These are phyloP conservation scores for Amphimedon queenslandica DNA, from an alignment of 37 sponge, comb jelly and placozoan genomes.

Conservation along the genomic window DNA sequence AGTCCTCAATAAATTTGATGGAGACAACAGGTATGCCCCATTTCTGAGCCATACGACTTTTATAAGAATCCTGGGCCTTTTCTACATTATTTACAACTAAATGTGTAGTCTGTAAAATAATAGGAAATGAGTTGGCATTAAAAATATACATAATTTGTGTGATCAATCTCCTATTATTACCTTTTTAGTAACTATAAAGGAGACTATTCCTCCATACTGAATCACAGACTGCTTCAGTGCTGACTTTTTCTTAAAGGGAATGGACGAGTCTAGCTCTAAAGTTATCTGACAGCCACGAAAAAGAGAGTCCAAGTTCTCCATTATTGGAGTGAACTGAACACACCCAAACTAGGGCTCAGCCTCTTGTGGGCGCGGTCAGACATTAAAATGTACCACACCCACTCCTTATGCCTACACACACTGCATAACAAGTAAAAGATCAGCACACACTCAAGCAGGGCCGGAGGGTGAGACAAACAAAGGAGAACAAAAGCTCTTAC, in stretches of 20 bases:
- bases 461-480: no score
- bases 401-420: no score
- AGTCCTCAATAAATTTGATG: conserved; percentile 59
- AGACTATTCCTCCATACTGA: conserved; percentile 85
- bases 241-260: conserved; percentile 73
- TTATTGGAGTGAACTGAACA: no score
- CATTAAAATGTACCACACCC: no score
- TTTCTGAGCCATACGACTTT: conserved; percentile 84
- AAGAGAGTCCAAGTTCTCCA: no score
- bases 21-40: conserved; percentile 87
- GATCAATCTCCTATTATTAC: conserved; percentile 16
- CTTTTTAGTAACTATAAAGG: conserved; percentile 90
- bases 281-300: conserved; percentile 77
- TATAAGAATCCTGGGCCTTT: conserved; percentile 84
- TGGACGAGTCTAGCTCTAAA: conserved; percentile 76
- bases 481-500: no score
- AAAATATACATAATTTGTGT: no score
- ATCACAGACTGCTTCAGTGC: conserved; percentile 66
- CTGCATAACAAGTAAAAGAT: no score
- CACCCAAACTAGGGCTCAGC: no score
- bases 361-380: no score
- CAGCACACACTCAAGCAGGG: no score
- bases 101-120: conserved; percentile 66
- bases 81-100: conserved; percentile 82
- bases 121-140: no score